Percentiles rank a stretch among this genome's conserved stretches.
phyloP scores from a whole-genome alignment of 2,888 invertebrate species.

The Sycophila texana region DNA sequence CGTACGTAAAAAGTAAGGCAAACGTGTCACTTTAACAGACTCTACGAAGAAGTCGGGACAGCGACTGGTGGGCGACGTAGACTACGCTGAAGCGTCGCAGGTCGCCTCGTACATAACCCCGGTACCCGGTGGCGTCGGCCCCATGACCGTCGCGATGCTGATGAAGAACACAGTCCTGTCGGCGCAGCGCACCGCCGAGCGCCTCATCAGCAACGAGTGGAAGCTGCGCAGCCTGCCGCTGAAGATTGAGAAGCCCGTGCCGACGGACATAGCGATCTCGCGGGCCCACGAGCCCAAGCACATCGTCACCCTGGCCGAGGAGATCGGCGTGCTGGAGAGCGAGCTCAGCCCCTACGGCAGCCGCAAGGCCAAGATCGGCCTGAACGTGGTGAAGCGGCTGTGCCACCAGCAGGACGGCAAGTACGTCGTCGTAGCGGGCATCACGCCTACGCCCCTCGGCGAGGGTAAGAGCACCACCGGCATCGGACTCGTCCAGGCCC shows the following conservation, averaged over 20 bases:
- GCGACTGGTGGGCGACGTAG: constrained; percentile 96
- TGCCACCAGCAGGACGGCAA: constrained; percentile 85
- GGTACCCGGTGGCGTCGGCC: constrained; percentile 98
- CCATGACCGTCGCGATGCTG: constrained; percentile 99
- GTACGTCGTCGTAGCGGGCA: constrained; percentile 96
- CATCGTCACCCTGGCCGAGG: constrained; percentile 85
- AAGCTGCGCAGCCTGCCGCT: constrained; percentile 83
- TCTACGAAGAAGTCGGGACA: constrained; percentile 86
- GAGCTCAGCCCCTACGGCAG: constrained; percentile 95
- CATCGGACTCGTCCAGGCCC: constrained; percentile 94
- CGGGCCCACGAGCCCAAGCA: constrained; percentile 92
- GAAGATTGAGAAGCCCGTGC: constrained; percentile 84
- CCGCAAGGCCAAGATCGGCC: constrained; percentile 94
- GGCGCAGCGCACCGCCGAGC: constrained; percentile 82
- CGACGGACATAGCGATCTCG: constrained; percentile 95
- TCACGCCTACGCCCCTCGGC: constrained; percentile 98
- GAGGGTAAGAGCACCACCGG: constrained; percentile 99
- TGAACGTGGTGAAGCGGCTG: constrained; percentile 88
- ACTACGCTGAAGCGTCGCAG: constrained; percentile 85
- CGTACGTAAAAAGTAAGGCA: neutral
- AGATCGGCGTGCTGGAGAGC: constrained; percentile 87
- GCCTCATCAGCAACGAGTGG: constrained; percentile 82
- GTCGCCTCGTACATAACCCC: constrained; percentile 95
- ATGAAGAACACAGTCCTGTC: constrained; percentile 96
- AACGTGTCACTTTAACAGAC: constrained; percentile 77